phyloP scores from a whole-genome alignment of 2,797 vertebrate species.

The Leptoclinus maculatus region DNA sequence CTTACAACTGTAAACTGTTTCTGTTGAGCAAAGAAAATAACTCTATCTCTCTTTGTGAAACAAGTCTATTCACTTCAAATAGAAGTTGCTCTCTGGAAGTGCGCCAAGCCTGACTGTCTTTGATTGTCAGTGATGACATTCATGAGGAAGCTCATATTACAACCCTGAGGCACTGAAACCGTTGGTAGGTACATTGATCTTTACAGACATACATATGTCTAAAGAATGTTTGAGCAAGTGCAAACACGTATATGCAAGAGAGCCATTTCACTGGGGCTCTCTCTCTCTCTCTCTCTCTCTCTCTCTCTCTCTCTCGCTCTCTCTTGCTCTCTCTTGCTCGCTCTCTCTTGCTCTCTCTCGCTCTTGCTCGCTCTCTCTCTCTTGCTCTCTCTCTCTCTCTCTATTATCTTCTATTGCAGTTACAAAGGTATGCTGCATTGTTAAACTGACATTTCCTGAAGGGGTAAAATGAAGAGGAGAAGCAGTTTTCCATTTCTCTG shows the following conservation, averaged over 20 bases:
- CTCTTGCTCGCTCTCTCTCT: neutral
- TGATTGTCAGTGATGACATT: conserved; percentile 1
- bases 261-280: neutral
- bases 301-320: neutral
- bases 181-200: neutral
- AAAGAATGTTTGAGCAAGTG: neutral
- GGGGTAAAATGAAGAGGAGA: neutral
- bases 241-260: neutral
- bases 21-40: neutral
- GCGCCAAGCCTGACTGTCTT: neutral
- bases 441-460: neutral
- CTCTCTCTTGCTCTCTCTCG: neutral
- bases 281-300: neutral
- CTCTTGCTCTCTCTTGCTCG: too few species aligned
- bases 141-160: conserved; percentile 20
- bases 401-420: neutral
- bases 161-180: conserved; percentile 3
- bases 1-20: neutral
- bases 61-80: neutral
- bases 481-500: neutral
- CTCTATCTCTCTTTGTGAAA: neutral
- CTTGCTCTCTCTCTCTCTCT: too few species aligned
- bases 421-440: neutral
- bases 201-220: neutral
- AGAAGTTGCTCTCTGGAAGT: neutral